Evolutionary conservation across 2,113 vertebrate species (phyloP), one percentile per base, ranked within the genome.

Genomic region (Pollimyrus isidori): DNA sequence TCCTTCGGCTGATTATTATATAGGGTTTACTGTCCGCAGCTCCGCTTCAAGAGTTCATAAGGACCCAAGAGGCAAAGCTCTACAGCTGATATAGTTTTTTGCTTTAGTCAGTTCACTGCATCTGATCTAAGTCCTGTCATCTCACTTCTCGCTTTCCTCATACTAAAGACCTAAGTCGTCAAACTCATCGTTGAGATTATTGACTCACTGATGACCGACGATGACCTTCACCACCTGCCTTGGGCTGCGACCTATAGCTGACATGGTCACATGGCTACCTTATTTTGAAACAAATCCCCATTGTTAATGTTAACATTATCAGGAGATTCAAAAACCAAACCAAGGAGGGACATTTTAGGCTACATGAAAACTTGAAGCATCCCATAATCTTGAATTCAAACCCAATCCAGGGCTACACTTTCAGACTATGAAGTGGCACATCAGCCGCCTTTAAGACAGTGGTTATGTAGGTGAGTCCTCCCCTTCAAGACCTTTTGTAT

Each of bases 1-100:
- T 50, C 26, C 88, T 46, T 13, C 65, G 56, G 87, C 35, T 62
- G 35, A 65, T 65, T 56, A 65, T 87, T 87, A 87, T 87, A 62
- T 42, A 39, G 26, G 52, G 17, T 69, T 88, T 89, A 56, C 73
- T 23, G 88, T 13, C 45, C 50, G 30, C 21, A 35, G 49, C n/a
- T 89, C 48, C 42, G 50, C 30, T 35, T 48, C 56, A 4, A 30
- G 80, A 19, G 23, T 80, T 52, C 17, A 88, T 11, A 21, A 65
- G 39, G 56, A 69, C 35, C 30, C 39, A 48, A 11, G 23, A 87
- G 85, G 30, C 85, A 4, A 26, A 69, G 45, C 89, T 73, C 3
- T 53, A 23, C 45, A 6, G 35, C 35, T 15, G 11, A 35, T 65
- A 42, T 80, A 2, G 4, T 19, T 45, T 50, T n/a, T 39, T 7